phyloP scores from a whole-genome alignment of 2,888 invertebrate species.

The Galeruca laticollis region DNA sequence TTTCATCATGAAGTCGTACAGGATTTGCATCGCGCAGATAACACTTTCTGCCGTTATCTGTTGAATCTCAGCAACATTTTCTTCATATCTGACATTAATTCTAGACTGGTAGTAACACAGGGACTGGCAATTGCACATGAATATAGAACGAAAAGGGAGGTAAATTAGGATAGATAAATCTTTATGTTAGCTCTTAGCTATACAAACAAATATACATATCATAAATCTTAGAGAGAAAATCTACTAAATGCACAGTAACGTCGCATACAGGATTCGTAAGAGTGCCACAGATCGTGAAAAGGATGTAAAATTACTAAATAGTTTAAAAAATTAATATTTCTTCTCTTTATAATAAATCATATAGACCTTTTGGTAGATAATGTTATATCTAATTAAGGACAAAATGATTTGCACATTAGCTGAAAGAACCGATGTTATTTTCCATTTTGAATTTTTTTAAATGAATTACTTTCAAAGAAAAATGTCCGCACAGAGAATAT shows the following conservation, averaged over 20 bases:
- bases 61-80: slow-evolving; percentile 24
- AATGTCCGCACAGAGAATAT: no score
- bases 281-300: no score
- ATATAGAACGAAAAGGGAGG: slow-evolving; percentile 28
- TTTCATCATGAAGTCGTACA: slow-evolving; percentile 1
- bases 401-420: no score
- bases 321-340: no score
- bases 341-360: no score
- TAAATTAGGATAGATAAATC: slow-evolving; percentile 41
- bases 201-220: slow-evolving; percentile 33
- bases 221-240: slow-evolving; percentile 32
- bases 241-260: slow-evolving; percentile 19
- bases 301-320: no score
- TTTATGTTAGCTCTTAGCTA: slow-evolving; percentile 31
- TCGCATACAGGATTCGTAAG: neutral
- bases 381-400: no score
- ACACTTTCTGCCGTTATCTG: slow-evolving; percentile 10
- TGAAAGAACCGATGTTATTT: no score
- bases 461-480: no score
- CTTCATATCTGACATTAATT: slow-evolving; percentile 27
- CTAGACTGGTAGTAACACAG: slow-evolving; percentile 24
- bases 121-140: slow-evolving; percentile 29
- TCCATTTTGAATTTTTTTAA: no score
- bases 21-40: neutral
- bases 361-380: no score